Percentiles rank a stretch among this genome's conserved stretches.
These are phyloP conservation scores for Drosophila albomicans DNA, from an alignment of 1,140 invertebrate species.

Conservation along the genomic window DNA sequence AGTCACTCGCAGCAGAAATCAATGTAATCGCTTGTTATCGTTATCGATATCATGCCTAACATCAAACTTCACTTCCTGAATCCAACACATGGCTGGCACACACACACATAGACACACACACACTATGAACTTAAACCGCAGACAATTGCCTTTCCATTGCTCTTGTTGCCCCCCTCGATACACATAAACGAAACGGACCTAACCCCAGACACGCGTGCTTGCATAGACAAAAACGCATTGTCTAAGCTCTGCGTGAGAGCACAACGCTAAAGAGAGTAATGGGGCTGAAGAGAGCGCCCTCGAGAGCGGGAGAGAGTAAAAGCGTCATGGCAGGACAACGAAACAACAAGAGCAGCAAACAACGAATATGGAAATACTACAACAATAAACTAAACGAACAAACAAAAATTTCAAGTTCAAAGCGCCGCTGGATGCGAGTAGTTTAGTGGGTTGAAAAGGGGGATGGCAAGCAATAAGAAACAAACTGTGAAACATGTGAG, in stretches of 20 bases:
- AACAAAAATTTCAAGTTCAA: conserved; percentile 83
- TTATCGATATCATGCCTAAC: conserved; percentile 23
- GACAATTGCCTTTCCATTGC: conserved; percentile 24
- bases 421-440: conserved; percentile 66
- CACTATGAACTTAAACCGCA: conserved; percentile 32
- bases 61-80: conserved; percentile 39
- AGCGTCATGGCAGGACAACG: conserved; percentile 32
- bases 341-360: conserved; percentile 21
- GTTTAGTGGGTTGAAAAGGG: neutral
- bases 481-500: conserved; percentile 24
- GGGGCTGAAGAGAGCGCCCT: conserved; percentile 28
- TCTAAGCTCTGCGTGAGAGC: conserved; percentile 52
- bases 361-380: conserved; percentile 39
- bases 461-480: conserved; percentile 21
- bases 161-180: neutral
- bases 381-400: conserved; percentile 58
- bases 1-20: neutral
- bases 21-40: conserved; percentile 19
- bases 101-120: conserved; percentile 24
- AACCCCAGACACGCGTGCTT: conserved; percentile 55
- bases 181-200: conserved; percentile 51
- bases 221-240: conserved; percentile 60
- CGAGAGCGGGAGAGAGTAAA: conserved; percentile 5
- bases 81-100: conserved; percentile 45
- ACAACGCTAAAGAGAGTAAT: neutral